These are phyloP conservation scores for Pseudanteris insignis DNA, from an alignment of 2,888 invertebrate genomes.

Conservation along the genomic window DNA sequence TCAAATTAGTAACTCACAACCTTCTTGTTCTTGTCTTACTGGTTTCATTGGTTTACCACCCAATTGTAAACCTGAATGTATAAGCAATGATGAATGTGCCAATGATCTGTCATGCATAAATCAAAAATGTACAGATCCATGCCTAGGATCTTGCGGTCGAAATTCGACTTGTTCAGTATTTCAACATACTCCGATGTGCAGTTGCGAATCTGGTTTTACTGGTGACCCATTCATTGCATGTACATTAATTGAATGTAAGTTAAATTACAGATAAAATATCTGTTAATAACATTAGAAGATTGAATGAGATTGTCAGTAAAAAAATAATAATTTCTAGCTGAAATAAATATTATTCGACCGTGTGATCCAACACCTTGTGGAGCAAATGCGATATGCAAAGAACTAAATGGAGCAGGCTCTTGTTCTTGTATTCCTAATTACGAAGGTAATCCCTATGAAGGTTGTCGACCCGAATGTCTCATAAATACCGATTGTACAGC, in stretches of 20 bases:
- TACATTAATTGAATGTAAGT: slow-evolving; percentile 3
- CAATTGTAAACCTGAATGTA: slow-evolving; percentile 75
- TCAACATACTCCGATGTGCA: slow-evolving; percentile 75
- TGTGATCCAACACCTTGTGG: slow-evolving; percentile 85
- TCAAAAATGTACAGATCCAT: slow-evolving; percentile 77
- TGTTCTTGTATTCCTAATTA: slow-evolving; percentile 69
- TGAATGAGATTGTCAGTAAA: too few relatives aligned
- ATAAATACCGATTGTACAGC: slow-evolving; percentile 80
- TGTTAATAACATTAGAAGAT: too few relatives aligned
- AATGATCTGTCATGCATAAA: slow-evolving; percentile 75
- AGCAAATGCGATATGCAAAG: slow-evolving; percentile 75
- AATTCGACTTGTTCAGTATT: slow-evolving; percentile 68
- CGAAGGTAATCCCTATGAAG: slow-evolving; percentile 71
- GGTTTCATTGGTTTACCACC: slow-evolving; percentile 74
- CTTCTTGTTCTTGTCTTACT: slow-evolving; percentile 74
- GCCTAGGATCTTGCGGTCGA: slow-evolving; percentile 69
- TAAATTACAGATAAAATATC: too few relatives aligned
- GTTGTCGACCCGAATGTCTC: slow-evolving; percentile 83
- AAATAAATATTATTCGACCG: slow-evolving; percentile 62
- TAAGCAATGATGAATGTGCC: slow-evolving; percentile 75
- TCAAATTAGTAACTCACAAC: slow-evolving; percentile 69
- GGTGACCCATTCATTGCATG: slow-evolving; percentile 74
- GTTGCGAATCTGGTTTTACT: slow-evolving; percentile 69
- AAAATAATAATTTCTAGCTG: slow-evolving; percentile 67
- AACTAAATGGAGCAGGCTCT: slow-evolving; percentile 67